A percentile compares a stretch with the other conserved stretches of the same genome.
phyloP scores from a whole-genome alignment of 2,113 vertebrate species.

The Dendrocopos noguchii region DNA sequence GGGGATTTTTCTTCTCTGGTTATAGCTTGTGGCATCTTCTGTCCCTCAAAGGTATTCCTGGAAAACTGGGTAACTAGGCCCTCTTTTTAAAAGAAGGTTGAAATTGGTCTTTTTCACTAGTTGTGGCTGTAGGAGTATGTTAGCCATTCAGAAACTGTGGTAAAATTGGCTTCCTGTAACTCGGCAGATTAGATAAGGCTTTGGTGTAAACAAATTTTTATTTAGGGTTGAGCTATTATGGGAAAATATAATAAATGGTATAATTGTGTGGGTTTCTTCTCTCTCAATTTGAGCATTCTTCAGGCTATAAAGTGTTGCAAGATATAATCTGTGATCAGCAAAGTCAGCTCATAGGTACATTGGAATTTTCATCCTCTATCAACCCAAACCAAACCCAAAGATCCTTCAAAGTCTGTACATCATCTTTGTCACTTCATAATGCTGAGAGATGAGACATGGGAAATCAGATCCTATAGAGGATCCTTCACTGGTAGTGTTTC shows the following conservation, averaged over 20 bases:
- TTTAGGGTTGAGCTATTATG: neutral
- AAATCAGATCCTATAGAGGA: neutral
- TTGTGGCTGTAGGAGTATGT: neutral
- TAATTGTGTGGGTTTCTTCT: neutral
- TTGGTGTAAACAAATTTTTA: neutral
- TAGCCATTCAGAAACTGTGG: neutral
- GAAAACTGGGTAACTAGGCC: neutral
- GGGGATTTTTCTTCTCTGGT: neutral
- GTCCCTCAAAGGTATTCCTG: neutral
- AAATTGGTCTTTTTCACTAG: neutral
- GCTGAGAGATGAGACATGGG: neutral
- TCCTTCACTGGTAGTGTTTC: neutral
- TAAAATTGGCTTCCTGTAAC: neutral
- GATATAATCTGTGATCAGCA: neutral
- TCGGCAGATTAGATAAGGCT: neutral
- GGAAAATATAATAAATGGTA: neutral
- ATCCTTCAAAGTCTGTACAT: neutral
- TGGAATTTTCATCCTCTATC: neutral
- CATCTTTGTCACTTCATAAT: neutral
- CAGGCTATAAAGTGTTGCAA: neutral
- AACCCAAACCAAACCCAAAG: neutral
- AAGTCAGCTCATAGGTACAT: neutral
- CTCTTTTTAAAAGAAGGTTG: neutral
- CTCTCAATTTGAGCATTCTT: fast-evolving
- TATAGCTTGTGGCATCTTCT: neutral